Evolutionary conservation across 1,140 invertebrate genomes (phyloP).

Genomic region (Acyrthosiphon pisum): DNA sequence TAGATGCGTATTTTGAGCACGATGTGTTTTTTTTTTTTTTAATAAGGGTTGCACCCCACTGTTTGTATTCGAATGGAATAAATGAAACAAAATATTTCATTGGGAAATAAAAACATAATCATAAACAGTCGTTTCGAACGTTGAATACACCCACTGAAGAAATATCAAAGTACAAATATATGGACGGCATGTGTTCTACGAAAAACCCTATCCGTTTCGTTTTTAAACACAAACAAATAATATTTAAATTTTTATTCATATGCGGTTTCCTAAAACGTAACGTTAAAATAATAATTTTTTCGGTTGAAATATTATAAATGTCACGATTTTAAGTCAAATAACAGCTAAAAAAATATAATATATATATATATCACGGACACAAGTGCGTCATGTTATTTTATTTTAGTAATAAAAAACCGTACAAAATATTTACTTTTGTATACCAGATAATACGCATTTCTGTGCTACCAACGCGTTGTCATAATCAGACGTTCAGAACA

Average conservation of each 20-base stretch:
- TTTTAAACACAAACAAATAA: neutral
- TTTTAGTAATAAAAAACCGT: neutral
- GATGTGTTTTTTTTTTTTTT: neutral
- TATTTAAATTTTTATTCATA: neutral
- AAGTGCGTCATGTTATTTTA: neutral
- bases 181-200: neutral
- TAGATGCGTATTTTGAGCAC: neutral
- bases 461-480: no score
- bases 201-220: neutral
- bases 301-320: no score
- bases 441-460: neutral
- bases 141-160: neutral
- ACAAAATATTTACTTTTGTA: neutral
- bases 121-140: neutral
- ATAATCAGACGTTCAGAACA: no score
- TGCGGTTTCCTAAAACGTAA: neutral
- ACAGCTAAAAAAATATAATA: neutral
- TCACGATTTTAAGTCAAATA: neutral
- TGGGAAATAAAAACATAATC: neutral
- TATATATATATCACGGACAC: no score
- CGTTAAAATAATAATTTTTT: neutral
- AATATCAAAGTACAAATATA: neutral
- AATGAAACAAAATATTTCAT: neutral
- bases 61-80: neutral
- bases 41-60: no score